Evolutionary conservation across 1,140 invertebrate genomes (phyloP), one percentile per base, ranked within the genome.

Genomic region (Bombus difficillimus): DNA sequence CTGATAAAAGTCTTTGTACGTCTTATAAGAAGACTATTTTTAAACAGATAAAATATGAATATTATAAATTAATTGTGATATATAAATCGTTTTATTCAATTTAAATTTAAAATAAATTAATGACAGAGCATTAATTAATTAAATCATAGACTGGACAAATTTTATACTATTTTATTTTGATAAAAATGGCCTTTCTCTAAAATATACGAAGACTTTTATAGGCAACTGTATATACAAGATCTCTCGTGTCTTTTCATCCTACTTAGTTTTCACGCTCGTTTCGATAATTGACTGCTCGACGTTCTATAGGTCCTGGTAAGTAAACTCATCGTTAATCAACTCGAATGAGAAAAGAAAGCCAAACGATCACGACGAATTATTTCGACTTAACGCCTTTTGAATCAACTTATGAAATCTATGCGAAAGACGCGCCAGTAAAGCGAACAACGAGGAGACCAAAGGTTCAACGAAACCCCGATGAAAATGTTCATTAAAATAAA

Each of bases 291-390:
- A 87, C 76, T 43, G 39, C 37, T 81, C 73, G 53, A 57, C 83
- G 64, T 68, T 76, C 57, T n/a, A 43, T 81, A 89, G 62, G 81
- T 57, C 15, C 28, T 75, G 89, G 89, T 90, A 90, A 90, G 89
- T 90, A 90, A 62, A 81, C 57, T 83, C 88, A 81, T 78, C 73
- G 81, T 71, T 75, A 83, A 81, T 53, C 68, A 77, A 74, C 5
- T 75, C 57, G 39, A 71, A 83, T 53, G 68, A 82, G 37, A 72
- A 71, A 59, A 77, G 41, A 71, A 59, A 77, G 41, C 34, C 18
- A 41, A 74, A 47, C 47, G 22, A 13, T 75, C 13, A n/a, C 41
- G 5, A 39, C 1, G 22, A 47, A 41, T 47, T 37, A 6, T 66
- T 25, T 47, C 5, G 3, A 41, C 25, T n/a, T 34, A 9, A 12